These are phyloP conservation scores for Pelobates fuscus DNA, from an alignment of 2,113 vertebrate genomes.

Conservation along the genomic window DNA sequence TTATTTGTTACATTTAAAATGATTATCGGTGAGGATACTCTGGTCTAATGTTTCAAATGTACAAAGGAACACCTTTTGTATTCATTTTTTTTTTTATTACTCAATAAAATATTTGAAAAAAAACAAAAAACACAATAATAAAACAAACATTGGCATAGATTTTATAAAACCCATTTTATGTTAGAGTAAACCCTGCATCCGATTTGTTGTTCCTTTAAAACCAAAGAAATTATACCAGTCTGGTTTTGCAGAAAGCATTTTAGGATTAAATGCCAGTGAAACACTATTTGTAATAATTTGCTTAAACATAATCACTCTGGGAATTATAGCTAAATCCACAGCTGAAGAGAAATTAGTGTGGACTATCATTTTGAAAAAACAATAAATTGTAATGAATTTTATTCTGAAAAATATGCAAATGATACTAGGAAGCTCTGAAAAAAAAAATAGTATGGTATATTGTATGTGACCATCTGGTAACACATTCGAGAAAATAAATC, in stretches of 20 bases:
- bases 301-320: background rate
- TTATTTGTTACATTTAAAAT: too few relatives aligned
- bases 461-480: background rate
- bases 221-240: background rate
- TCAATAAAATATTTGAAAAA: too few relatives aligned
- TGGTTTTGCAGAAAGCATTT: background rate
- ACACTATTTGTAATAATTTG: background rate
- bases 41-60: too few relatives aligned
- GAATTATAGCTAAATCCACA: background rate
- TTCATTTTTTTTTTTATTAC: too few relatives aligned
- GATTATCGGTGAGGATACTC: too few relatives aligned
- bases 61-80: too few relatives aligned
- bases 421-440: background rate
- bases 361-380: background rate
- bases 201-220: too few relatives aligned
- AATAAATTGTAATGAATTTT: slow-evolving; percentile 1
- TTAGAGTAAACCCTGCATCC: too few relatives aligned
- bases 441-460: background rate
- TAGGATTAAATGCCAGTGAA: background rate
- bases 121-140: too few relatives aligned
- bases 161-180: too few relatives aligned
- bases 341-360: background rate
- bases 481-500: background rate
- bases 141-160: too few relatives aligned
- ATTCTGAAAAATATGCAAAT: background rate